These are phyloP conservation scores for Tenodera sinensis DNA, from an alignment of 2,888 invertebrate genomes.

Conservation along the genomic window DNA sequence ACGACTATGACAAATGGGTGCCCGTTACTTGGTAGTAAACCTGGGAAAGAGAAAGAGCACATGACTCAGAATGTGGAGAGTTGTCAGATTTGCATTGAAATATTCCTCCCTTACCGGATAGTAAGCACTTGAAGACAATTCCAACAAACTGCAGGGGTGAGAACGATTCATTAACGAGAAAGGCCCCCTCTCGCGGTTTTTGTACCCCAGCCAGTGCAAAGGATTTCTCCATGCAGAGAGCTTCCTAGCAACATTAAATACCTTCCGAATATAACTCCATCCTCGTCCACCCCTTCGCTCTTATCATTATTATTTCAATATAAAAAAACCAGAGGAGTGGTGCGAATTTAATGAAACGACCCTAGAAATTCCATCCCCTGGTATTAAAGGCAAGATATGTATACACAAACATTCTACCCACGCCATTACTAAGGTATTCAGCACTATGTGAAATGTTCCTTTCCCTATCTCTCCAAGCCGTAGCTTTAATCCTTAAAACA, in stretches of 20 bases:
- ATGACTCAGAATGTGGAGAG: no score
- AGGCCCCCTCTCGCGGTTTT: background rate
- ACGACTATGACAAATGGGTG: no score
- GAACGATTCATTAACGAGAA: background rate
- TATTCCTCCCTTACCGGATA: background rate
- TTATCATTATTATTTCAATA: background rate
- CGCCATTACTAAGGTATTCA: background rate
- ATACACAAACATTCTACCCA: background rate
- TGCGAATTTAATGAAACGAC: background rate
- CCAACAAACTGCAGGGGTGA: background rate
- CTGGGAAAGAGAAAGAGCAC: no score
- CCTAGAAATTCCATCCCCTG: background rate
- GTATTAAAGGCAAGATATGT: background rate
- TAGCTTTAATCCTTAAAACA: constrained; percentile 9
- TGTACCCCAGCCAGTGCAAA: background rate
- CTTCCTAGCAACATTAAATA: background rate
- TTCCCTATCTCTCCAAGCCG: background rate
- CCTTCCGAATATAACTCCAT: background rate
- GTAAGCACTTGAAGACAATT: background rate
- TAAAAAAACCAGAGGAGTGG: background rate
- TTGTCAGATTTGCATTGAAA: background rate
- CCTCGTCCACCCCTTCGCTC: background rate
- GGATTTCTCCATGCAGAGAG: background rate
- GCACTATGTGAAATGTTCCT: background rate
- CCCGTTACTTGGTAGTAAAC: no score